Base-by-base conservation (phyloP, 2,797 vertebrate genomes). In the Urocyon cinereoargenteus region DNA sequence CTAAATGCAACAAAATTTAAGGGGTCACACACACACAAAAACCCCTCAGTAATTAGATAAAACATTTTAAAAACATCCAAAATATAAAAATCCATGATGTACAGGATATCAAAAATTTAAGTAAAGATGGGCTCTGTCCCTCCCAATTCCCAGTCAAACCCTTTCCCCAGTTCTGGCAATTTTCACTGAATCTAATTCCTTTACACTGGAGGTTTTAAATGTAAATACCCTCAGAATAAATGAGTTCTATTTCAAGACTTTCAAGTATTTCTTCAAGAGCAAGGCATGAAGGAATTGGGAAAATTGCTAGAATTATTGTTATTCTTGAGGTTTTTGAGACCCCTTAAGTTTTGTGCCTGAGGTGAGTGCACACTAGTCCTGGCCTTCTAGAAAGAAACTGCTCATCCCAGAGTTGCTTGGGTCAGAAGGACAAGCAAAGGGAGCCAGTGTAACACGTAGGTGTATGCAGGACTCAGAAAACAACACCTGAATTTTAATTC, bases 201-300 rank as follows among this genome's bases (percentile, higher is more conserved):
- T 90, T 53, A 77, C 9, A 26, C 18, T 22, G 0, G 0, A 86
- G 40, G 31, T 61, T 72, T 16, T 59, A 73, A 70, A 49, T 40
- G 45, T 55, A n/a, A 81, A 79, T 22, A 26, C 3, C 2, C 7
- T 8, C 62, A 18, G 40, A 90, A 90, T 57, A 81, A 77, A 45
- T 15, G 18, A 73, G 34, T 66, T 81, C 59, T 5, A 11, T 10
- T 53, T 86, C 13, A 70, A 13, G 24, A 68, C 15, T 95, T 92
- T 45, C 86, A 77, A 55, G 15, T 72, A 16, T 75, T 66, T 91
- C 36, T 94, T 86, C 62, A 86, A 86, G 45, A 90, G n/a, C 61
- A 75, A 79, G 26, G 13, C 34, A 12, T 21, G 77, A 88, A 85
- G 68, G 45, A 93, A 85, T 7, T 82, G 22, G 22, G 59, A 82